A percentile compares a stretch with the other conserved stretches of the same genome.
phyloP scores from a whole-genome alignment of 2,113 vertebrate species.

The Epinephelus fuscoguttatus region DNA sequence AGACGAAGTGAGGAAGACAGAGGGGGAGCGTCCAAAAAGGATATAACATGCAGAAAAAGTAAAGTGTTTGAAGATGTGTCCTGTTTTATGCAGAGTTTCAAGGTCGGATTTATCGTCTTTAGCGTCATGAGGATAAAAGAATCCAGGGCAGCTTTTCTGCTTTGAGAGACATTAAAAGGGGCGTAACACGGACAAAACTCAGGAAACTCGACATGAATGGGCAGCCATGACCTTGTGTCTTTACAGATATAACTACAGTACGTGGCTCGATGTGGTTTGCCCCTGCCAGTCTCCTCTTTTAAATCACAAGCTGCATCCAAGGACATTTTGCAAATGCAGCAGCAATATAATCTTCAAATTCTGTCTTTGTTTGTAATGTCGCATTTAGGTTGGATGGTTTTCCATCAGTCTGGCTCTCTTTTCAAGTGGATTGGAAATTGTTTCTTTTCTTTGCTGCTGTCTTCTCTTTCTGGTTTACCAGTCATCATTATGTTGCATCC shows the following conservation, averaged over 20 bases:
- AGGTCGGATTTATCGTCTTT: conserved; percentile 36
- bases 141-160: conserved; percentile 15
- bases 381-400: neutral
- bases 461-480: conserved; percentile 14
- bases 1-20: conserved; percentile 40
- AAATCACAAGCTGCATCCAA: conserved; percentile 17
- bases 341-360: neutral
- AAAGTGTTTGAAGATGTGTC: conserved; percentile 25
- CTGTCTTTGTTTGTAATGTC: neutral
- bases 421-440: conserved; percentile 26
- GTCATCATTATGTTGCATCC: conserved; percentile 2
- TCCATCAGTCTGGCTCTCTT: neutral
- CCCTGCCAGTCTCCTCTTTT: conserved; percentile 4
- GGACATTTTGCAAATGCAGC: conserved; percentile 13
- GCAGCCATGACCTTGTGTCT: neutral
- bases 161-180: conserved; percentile 23
- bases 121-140: conserved; percentile 17
- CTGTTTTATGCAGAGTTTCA: conserved; percentile 58
- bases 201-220: conserved; percentile 31
- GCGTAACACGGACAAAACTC: conserved; percentile 5
- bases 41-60: conserved; percentile 39
- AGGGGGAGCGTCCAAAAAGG: conserved; percentile 31
- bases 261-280: neutral
- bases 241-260: conserved; percentile 19
- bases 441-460: neutral